Conservation (phyloP, 2,888 invertebrate genomes). For the Quadriops clusia region DNA sequence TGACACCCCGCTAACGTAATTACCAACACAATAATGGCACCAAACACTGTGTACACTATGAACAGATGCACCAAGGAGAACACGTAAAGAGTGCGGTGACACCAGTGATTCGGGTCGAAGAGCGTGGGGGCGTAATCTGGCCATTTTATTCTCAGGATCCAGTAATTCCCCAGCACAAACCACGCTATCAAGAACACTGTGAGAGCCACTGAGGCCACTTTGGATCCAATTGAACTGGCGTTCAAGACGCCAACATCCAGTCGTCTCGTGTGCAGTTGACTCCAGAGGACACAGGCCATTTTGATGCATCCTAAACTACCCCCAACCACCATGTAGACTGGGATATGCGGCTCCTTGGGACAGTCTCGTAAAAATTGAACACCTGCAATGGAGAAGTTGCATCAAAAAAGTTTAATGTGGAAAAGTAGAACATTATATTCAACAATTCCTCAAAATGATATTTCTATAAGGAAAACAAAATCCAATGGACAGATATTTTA, state of each 20-base stretch:
- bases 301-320: slow-evolving; percentile 63
- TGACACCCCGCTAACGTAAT: slow-evolving; percentile 54
- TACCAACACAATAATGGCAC: slow-evolving; percentile 44
- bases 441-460: too few species aligned
- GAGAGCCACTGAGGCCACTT: slow-evolving; percentile 52
- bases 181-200: slow-evolving; percentile 58
- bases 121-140: slow-evolving; percentile 61
- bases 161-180: slow-evolving; percentile 54
- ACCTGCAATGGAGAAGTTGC: slow-evolving; percentile 48
- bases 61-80: slow-evolving; percentile 64
- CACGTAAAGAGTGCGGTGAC: slow-evolving; percentile 63
- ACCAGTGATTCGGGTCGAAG: slow-evolving; percentile 70
- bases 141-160: slow-evolving; percentile 66
- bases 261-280: slow-evolving; percentile 50
- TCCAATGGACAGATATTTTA: too few species aligned
- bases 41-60: slow-evolving; percentile 54
- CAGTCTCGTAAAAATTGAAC: slow-evolving; percentile 70
- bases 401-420: too few species aligned
- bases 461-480: too few species aligned
- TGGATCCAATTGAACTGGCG: slow-evolving; percentile 44
- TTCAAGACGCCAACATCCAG: slow-evolving; percentile 34
- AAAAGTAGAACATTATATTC: too few species aligned
- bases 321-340: slow-evolving; percentile 76
- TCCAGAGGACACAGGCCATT: slow-evolving; percentile 54
- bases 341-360: slow-evolving; percentile 63